These are phyloP conservation scores for Actinostola sp. DNA, from an alignment of 92 coral and sea anemone genomes.

Conservation along the genomic window DNA sequence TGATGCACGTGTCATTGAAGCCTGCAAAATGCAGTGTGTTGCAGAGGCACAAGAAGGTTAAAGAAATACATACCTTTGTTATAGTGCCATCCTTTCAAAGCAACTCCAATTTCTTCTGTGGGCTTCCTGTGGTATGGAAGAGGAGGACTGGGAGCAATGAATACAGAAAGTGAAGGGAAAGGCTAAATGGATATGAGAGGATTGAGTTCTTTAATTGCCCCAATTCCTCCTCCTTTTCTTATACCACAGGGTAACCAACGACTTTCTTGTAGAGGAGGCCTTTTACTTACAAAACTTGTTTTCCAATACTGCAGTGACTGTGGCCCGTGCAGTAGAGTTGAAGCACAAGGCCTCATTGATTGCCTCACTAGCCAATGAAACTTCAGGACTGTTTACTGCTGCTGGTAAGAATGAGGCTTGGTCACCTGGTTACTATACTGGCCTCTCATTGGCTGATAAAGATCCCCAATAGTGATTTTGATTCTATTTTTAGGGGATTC, in stretches of 20 bases:
- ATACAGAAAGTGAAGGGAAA: too few species aligned
- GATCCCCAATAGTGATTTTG: neutral
- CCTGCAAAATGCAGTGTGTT: conserved; percentile 96
- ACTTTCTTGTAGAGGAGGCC: too few species aligned
- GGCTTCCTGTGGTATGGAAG: too few species aligned
- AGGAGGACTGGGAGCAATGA: too few species aligned
- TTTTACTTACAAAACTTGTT: too few species aligned
- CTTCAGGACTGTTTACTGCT: conserved; percentile 82
- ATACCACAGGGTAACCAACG: too few species aligned
- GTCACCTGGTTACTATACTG: too few species aligned
- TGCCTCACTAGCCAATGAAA: conserved; percentile 90
- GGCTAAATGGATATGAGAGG: too few species aligned
- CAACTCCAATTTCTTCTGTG: too few species aligned
- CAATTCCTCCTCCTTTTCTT: too few species aligned
- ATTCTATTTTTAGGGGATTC: conserved; percentile 68
- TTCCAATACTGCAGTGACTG: conserved; percentile 68
- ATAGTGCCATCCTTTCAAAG: too few species aligned
- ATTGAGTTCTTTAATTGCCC: too few species aligned
- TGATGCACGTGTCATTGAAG: conserved; percentile 85
- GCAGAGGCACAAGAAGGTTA: conserved; percentile 99
- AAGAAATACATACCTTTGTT: neutral
- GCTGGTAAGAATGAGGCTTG: conserved; percentile 63
- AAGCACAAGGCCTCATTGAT: conserved; percentile 93
- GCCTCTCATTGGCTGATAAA: neutral
- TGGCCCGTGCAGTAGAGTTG: conserved; percentile 96